These are phyloP conservation scores for Lytechinus pictus DNA, from an alignment of 35 echinoderm and acorn worm genomes.

Conservation along the genomic window DNA sequence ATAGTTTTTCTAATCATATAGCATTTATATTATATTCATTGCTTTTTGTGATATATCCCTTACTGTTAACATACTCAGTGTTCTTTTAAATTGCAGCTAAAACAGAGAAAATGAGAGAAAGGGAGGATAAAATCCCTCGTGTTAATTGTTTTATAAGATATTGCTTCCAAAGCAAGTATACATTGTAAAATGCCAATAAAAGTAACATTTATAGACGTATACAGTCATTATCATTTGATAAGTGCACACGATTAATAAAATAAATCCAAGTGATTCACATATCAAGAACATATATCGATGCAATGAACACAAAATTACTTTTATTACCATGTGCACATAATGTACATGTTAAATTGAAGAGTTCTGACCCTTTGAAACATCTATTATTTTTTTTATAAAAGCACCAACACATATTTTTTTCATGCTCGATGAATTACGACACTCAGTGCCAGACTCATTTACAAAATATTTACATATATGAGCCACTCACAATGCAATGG, in stretches of 20 bases:
- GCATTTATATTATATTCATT: no score
- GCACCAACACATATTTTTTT: neutral
- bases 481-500: neutral
- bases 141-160: neutral
- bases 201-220: neutral
- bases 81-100: neutral
- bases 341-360: neutral
- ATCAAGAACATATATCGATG: neutral
- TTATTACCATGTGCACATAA: neutral
- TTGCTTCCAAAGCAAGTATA: neutral
- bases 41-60: no score
- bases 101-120: neutral
- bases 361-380: neutral
- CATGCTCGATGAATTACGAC: neutral
- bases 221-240: neutral
- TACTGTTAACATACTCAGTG: no score
- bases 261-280: neutral
- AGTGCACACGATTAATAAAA: neutral
- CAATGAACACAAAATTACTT: neutral
- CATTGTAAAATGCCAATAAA: neutral
- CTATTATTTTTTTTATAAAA: neutral
- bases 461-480: conserved; percentile 14
- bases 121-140: neutral
- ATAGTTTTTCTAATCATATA: no score
- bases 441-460: neutral